A percentile compares a stretch with the other conserved stretches of the same genome.
Conservation (phyloP, 2,888 invertebrate genomes). For the Taphrorychus bicolor region DNA sequence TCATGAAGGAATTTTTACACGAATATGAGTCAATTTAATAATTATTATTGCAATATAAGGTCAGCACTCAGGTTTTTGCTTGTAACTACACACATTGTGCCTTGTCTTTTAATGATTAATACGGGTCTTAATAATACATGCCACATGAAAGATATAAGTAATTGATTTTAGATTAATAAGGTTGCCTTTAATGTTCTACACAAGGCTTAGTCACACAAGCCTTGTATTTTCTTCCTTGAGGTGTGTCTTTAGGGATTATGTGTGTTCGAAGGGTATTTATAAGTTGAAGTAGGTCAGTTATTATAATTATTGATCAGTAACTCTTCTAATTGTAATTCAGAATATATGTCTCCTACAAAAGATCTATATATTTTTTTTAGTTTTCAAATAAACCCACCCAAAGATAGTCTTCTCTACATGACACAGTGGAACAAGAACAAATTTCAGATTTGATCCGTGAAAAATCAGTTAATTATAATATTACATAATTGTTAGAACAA, state of each 20-base stretch:
- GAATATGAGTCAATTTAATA: background rate
- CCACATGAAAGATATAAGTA: conserved; percentile 16
- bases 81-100: background rate
- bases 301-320: too few species aligned
- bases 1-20: background rate
- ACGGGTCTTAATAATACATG: background rate
- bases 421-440: too few species aligned
- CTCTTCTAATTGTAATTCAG: too few species aligned
- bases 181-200: background rate
- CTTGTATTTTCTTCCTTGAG: background rate
- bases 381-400: too few species aligned
- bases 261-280: too few species aligned
- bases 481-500: too few species aligned
- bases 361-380: too few species aligned
- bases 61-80: background rate
- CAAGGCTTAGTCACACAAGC: conserved; percentile 17
- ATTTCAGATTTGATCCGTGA: too few species aligned
- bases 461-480: too few species aligned
- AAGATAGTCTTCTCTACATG: too few species aligned
- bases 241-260: background rate
- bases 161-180: conserved; percentile 16
- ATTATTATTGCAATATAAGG: background rate
- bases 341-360: too few species aligned
- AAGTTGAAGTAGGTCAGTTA: too few species aligned
- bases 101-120: background rate